Percentiles rank a stretch among this genome's conserved stretches.
Conservation (phyloP, 2,797 vertebrate species). For the Rhynchotus rufescens region DNA sequence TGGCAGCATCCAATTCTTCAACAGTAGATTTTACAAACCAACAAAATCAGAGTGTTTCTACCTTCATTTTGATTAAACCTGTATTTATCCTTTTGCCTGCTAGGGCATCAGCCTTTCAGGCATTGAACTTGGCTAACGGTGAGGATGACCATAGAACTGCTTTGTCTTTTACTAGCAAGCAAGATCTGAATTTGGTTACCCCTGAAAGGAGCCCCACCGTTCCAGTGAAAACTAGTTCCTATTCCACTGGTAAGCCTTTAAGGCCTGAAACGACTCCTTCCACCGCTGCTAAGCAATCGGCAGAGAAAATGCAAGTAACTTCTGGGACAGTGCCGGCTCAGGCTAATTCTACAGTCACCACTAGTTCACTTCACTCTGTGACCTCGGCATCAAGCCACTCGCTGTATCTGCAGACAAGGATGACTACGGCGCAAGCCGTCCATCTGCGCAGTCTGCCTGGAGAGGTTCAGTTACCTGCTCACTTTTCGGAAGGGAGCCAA, state of each 20-base stretch:
- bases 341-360: rapidly evolving
- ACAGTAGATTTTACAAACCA: not conserved
- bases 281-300: rapidly evolving
- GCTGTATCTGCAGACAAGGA: not conserved
- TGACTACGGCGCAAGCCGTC: rapidly evolving
- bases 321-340: not conserved
- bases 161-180: not conserved
- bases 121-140: not conserved
- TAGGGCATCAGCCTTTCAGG: not conserved
- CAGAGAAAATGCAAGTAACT: rapidly evolving
- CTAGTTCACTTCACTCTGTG: not conserved
- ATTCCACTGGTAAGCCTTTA: not conserved
- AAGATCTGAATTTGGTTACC: not conserved
- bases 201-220: not conserved
- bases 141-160: not conserved
- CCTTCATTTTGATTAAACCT: slow-evolving; percentile 42
- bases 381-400: rapidly evolving
- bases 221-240: not conserved
- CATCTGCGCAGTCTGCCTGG: not conserved
- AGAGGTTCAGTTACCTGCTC: not conserved
- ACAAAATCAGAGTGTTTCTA: not conserved
- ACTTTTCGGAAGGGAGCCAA: not conserved
- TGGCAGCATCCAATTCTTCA: slow-evolving; percentile 6
- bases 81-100: slow-evolving; percentile 46
- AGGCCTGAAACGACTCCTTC: not conserved